Evolutionary conservation across 2,888 invertebrate species (phyloP), one percentile per base, ranked within the genome.

Genomic region (Physocephala rufipes): DNA sequence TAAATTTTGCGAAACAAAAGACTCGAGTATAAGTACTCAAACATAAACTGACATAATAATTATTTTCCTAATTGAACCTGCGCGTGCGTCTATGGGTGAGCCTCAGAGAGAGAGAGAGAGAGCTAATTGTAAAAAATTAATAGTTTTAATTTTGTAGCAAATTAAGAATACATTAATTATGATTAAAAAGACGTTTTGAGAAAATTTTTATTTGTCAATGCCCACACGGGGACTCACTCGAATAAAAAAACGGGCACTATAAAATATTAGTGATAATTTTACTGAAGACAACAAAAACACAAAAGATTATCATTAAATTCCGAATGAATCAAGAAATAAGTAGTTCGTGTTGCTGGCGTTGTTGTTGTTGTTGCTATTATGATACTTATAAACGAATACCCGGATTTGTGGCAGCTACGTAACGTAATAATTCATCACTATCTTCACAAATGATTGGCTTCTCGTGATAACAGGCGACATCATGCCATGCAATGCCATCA

Each of bases 401-500:
- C 76, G 92, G 93, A 88, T 95, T 95, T 82, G 92, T 95, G 85
- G 92, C 91, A 71, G 92, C 92, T 75, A 95, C 90, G 86, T 95
- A 95, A 85, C 91, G 93, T 81, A 95, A 89, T 74, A 96, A 90
- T 84, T 95, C 95, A 67, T 95, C 95, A 74, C 92, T 93, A 86
- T 96, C 95, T 84, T 95, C 96, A 86, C 95, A 96, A 78, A 96
- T 91, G 84, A 95, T 90, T 1, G 95, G 95, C 84, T 96, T 96
- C 87, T 95, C 94, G 87, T 95, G 95, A 86, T 95, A 95, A 86
- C 95, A 95, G 76, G 95, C 95, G 68, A 95, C 95, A 86, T 95
- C 95, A 87, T 95, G 95, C 95, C 95, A 96, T 77, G 94, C 94
- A 84, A 96, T 94, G 76, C 95, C 95, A 83, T 96, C 96, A 82